These are phyloP conservation scores for Paracentrotus lividus DNA, from an alignment of 53 echinoderm and acorn worm genomes.

Conservation along the genomic window DNA sequence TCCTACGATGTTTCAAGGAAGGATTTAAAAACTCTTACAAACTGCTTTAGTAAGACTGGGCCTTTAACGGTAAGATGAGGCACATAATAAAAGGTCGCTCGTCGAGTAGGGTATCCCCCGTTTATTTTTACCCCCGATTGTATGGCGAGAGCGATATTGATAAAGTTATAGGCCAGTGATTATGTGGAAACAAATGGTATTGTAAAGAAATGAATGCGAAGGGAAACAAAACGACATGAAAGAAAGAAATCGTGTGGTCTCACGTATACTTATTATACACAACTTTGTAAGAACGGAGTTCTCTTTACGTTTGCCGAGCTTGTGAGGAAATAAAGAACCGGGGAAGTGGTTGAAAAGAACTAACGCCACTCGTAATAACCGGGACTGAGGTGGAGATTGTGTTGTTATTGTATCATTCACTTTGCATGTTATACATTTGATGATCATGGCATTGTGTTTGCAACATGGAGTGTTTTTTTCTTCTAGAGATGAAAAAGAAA, in stretches of 20 bases:
- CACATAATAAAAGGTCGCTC: not conserved
- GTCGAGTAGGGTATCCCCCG: constrained; percentile 59
- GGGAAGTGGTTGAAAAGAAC: not conserved
- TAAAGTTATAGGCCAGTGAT: constrained; percentile 66
- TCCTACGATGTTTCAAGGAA: too few relatives aligned
- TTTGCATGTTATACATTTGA: too few relatives aligned
- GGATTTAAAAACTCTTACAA: too few relatives aligned
- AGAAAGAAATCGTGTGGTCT: not conserved
- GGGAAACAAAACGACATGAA: constrained; percentile 23
- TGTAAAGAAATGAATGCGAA: constrained; percentile 4
- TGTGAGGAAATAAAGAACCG: not conserved
- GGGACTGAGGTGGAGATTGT: not conserved
- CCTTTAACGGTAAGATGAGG: not conserved
- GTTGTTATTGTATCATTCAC: too few relatives aligned
- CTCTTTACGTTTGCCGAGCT: constrained; percentile 38
- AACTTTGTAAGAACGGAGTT: not conserved
- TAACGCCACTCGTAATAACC: not conserved
- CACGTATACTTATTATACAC: not conserved
- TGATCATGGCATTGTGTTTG: too few relatives aligned
- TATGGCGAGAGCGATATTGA: constrained; percentile 59
- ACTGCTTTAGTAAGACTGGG: too few relatives aligned
- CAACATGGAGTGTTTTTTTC: not conserved
- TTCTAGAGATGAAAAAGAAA: not conserved
- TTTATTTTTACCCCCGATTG: constrained; percentile 62
- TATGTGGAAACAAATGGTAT: constrained; percentile 57